phyloP scores from a whole-genome alignment of 2,797 vertebrate species.

The Anguilla anguilla region DNA sequence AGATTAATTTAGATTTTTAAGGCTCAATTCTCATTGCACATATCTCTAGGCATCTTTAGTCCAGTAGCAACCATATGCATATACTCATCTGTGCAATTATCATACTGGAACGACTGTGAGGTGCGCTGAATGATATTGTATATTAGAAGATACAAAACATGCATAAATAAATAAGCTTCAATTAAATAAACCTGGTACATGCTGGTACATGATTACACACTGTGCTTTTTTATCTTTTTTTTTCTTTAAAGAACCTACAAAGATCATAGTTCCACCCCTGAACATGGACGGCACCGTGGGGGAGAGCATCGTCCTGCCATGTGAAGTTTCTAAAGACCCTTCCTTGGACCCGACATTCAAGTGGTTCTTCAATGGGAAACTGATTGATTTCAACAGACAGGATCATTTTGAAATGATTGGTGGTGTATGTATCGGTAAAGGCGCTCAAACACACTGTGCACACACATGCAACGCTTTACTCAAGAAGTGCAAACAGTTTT shows the following conservation, averaged over 20 bases:
- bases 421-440: slow-evolving; percentile 71
- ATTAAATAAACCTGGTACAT: slow-evolving; percentile 3
- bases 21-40: neutral
- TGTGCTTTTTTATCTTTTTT: neutral
- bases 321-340: slow-evolving; percentile 81
- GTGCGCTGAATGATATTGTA: neutral
- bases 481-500: slow-evolving; percentile 18
- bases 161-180: neutral
- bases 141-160: neutral
- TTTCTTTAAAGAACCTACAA: slow-evolving; percentile 75
- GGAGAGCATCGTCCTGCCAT: slow-evolving; percentile 85
- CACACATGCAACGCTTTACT: neutral
- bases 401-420: slow-evolving; percentile 86
- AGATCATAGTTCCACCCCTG: slow-evolving; percentile 74
- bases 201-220: neutral
- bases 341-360: slow-evolving; percentile 76
- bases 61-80: neutral
- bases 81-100: neutral
- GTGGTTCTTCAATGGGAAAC: slow-evolving; percentile 83
- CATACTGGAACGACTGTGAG: neutral
- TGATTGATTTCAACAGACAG: slow-evolving; percentile 77
- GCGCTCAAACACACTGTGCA: neutral
- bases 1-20: neutral
- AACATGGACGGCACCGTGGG: slow-evolving; percentile 82
- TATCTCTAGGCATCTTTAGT: neutral